Evolutionary conservation across 2,797 vertebrate species (phyloP), one percentile per base, ranked within the genome.

Genomic region (Crax fasciolata): DNA sequence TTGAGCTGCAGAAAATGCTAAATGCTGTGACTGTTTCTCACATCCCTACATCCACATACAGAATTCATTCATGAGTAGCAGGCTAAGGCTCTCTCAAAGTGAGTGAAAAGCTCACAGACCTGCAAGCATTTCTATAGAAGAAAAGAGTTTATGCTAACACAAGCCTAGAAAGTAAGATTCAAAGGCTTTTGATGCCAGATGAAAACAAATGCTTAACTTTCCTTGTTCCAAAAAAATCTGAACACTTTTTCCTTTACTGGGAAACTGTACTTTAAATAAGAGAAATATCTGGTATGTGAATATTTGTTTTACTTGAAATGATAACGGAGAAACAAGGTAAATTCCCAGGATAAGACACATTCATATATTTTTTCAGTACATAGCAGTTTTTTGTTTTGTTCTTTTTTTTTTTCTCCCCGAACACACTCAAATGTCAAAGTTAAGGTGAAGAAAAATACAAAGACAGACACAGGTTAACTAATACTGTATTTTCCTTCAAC

Each of bases 381-480:
- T 25, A 67, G n/a, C 9, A 19, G 44, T 32, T 35, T 55, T 58
- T 35, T 58, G 52, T 32, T 58, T 58, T 35, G 54, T n/a, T 57
- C n/a, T 30, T 32, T 27, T 65, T 48, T 28, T 28, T 44, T 19
- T 76, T 1, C 20, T n/a, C 55, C 55, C 13, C 13, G 24, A 66
- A 44, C 18, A 75, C 43, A 87, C 94, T 93, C 19, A 89, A 81
- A 93, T 87, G 71, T 91, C 23, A 90, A 84, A 94, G 18, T 46
- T 27, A 90, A 94, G 54, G 2, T 2, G 21, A 71, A 10, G 20
- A 59, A 94, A 73, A 90, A 25, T 11, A 49, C 39, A 81, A 25
- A 87, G 35, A 74, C 13, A 52, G 21, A 48, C 55, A 46, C 11
- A 49, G 38, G 4, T 20, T 70, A 30, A 10, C 7, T 41, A 79